Percentiles rank a stretch among this genome's conserved stretches.
Evolutionary conservation across 1,140 invertebrate species (phyloP).

Genomic region (Ceratoteleas bidentatus): DNA sequence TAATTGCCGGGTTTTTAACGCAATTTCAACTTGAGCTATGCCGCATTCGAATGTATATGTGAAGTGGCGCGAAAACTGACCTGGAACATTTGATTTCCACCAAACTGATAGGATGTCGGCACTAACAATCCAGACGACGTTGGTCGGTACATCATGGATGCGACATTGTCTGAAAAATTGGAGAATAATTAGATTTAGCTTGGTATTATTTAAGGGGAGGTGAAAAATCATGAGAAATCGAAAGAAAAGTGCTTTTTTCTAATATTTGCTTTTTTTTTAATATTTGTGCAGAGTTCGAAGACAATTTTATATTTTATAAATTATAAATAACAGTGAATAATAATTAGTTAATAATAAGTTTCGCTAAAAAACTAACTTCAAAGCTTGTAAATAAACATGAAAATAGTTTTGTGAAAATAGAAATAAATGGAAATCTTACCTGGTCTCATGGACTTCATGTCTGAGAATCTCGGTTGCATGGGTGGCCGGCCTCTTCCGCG

Average conservation of each 20-base stretch:
- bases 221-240: too few species aligned
- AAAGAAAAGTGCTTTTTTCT: too few species aligned
- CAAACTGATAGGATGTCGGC: conserved; percentile 83
- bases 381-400: too few species aligned
- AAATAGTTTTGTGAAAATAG: neutral
- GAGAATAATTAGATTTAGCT: too few species aligned
- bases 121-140: conserved; percentile 82
- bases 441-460: conserved; percentile 76
- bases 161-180: conserved; percentile 75
- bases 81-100: conserved; percentile 85
- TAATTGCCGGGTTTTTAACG: neutral
- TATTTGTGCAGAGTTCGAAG: too few species aligned
- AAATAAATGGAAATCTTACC: conserved; percentile 33
- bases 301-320: too few species aligned
- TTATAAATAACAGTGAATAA: too few species aligned
- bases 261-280: too few species aligned
- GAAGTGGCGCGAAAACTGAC: conserved; percentile 72
- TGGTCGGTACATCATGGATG: conserved; percentile 83
- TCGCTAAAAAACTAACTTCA: too few species aligned
- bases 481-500: conserved; percentile 78
- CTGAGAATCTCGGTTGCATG: conserved; percentile 78
- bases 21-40: neutral
- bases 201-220: too few species aligned
- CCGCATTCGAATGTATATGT: conserved; percentile 1
- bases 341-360: too few species aligned